Base-by-base conservation (phyloP, 1,140 invertebrate genomes). In the Aporrectodea caliginosa region DNA sequence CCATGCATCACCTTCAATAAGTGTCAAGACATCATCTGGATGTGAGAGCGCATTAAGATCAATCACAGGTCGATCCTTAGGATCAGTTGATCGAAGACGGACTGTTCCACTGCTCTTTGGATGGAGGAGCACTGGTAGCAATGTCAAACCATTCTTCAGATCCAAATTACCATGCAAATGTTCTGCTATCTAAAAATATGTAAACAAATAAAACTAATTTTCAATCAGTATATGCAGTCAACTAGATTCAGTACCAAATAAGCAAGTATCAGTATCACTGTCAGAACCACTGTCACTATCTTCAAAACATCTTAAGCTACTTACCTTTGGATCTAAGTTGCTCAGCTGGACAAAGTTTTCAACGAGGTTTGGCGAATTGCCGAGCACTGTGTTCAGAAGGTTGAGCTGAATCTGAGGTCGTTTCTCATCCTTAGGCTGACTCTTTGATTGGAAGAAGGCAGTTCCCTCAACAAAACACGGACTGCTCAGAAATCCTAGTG, bases 71-170 rank as follows among this genome's bases (percentile, higher is more conserved):
- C 43, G 43, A 58, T 58, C 43, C 6, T 58, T 58, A 6, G 43
- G 43, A 58, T 58, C 43, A 12, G 6, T 58, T 6, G 43, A 58
- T 58, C 43, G 43, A 6, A 58, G 43, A 22, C 43, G 31, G 81
- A 82, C 72, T 84, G 83, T 79, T 85, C 87, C 68, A 77, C 79
- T 58, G 80, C n/a, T 84, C 58, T 69, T 86, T 81, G 73, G 85
- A 74, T 70, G 78, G 31, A 81, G 77, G 1, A 81, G 68, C 29
- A 75, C 35, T 22, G 81, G 79, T 27, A 82, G 70, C 22, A 83
- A 35, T 35, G 78, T 81, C 74, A 82, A 83, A 6, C 82, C 83
- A n/a, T 80, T 74, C 16, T 31, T 33, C n/a, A 35, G 35, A 72
- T 68, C 35, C 43, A 58, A 58, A 58, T 58, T 58, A 12, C 43